Evolutionary conservation across 1,140 invertebrate genomes (phyloP), one percentile per base, ranked within the genome.

Genomic region (Ctenoplectra terminalis): DNA sequence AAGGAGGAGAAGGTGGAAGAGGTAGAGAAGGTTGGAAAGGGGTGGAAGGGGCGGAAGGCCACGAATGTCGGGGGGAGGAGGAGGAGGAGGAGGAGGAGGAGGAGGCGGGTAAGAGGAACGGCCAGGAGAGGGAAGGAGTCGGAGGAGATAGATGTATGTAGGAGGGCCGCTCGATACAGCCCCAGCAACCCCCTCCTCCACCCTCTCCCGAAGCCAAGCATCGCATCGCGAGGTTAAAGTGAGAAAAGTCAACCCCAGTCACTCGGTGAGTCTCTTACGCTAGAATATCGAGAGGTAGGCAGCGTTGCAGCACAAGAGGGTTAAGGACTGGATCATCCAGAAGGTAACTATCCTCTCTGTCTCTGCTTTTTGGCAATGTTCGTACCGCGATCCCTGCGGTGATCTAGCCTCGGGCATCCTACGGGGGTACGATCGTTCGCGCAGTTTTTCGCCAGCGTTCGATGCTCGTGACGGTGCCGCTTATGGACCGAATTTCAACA

Each of bases 151-250:
- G 92, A 94, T 94, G 92, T 94, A 94, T 94, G 92, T 93, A 92
- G 92, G 92, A 94, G 92, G 93, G 92, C 92, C 93, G 93, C 93
- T 94, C 92, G 93, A 94, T 94, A 93, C 93, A 94, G 93, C 93
- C 90, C 93, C 93, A 93, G 93, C 93, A 93, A 91, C 91, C 90
- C 89, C 84, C 89, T 82, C 90, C 88, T 90, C 91, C 89, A 88
- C 85, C 85, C 72, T 79, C 84, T 86, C 90, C 89, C 90, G 87
- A 93, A 94, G 91, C 92, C 91, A 93, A 93, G 91, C 93, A 93
- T 93, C 93, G 92, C 92, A 93, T 93, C 92, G 92, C 90, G 92
- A 93, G 91, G 92, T 93, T 94, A 93, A 92, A 93, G 93, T 92
- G 93, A 93, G 92, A 93, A 94, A 94, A 93, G 93, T 93, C 93